Percentiles rank a stretch among this genome's conserved stretches.
These are phyloP conservation scores for Cecidostiba fungosa DNA, from an alignment of 2,888 invertebrate species.

Conservation along the genomic window DNA sequence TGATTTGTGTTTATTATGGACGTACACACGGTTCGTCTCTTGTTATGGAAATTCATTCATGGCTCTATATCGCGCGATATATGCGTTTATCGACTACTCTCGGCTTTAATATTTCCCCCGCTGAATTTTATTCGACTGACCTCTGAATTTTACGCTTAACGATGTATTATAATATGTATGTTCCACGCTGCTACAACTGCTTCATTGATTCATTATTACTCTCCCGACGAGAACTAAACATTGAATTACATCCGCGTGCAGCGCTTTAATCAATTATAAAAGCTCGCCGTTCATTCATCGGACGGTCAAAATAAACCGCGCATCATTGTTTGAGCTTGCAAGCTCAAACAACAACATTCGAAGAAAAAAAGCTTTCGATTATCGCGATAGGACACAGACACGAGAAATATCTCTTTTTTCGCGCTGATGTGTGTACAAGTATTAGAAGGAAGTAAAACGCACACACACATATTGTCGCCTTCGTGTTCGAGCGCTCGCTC, in stretches of 20 bases:
- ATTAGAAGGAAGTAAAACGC: conserved; percentile 1
- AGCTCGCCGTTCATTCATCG: neutral
- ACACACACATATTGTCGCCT: neutral
- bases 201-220: neutral
- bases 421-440: neutral
- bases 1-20: neutral
- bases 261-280: neutral
- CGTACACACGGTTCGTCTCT: neutral
- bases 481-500: neutral
- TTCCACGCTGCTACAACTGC: neutral
- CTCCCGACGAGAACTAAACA: neutral
- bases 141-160: neutral
- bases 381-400: neutral
- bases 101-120: neutral
- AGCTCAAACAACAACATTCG: neutral
- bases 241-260: neutral
- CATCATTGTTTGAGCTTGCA: neutral
- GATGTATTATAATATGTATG: neutral
- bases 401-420: neutral
- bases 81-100: neutral
- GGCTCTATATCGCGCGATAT: neutral
- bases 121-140: neutral
- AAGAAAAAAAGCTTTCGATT: neutral
- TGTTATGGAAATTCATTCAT: neutral
- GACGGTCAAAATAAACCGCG: neutral